Conservation (phyloP, 2,113 vertebrate genomes). For the Erpornis zantholeuca region DNA sequence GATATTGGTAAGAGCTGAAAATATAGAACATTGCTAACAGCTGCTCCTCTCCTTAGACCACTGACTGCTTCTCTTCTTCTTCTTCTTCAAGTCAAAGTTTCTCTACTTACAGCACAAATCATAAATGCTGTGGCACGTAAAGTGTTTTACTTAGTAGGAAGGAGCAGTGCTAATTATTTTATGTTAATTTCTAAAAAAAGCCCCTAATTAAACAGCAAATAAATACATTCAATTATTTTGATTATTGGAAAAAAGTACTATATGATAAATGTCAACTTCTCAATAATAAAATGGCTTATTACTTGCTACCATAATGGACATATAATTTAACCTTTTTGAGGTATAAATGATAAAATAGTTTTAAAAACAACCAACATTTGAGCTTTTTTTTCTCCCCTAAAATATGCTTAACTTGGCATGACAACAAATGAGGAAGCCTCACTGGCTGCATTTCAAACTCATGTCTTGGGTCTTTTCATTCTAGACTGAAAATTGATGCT, state of each 20-base stretch:
- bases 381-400: neutral
- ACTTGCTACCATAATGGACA: neutral
- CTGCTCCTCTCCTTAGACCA: neutral
- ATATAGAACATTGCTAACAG: neutral
- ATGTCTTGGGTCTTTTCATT: neutral
- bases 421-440: neutral
- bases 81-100: neutral
- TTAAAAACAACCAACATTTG: neutral
- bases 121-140: neutral
- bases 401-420: neutral
- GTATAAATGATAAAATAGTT: neutral
- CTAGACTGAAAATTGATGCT: neutral
- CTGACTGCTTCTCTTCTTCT: neutral
- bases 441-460: slow-evolving; percentile 25
- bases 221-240: neutral
- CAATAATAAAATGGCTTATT: neutral
- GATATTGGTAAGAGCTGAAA: neutral
- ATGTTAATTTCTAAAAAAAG: neutral
- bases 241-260: neutral
- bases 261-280: neutral
- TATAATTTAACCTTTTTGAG: neutral
- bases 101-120: neutral
- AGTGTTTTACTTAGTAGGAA: neutral
- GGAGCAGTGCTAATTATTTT: neutral
- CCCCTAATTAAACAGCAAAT: neutral